Evolutionary conservation across 2,113 vertebrate genomes (phyloP), one percentile per base, ranked within the genome.

Genomic region (Poeciliopsis retropinna): DNA sequence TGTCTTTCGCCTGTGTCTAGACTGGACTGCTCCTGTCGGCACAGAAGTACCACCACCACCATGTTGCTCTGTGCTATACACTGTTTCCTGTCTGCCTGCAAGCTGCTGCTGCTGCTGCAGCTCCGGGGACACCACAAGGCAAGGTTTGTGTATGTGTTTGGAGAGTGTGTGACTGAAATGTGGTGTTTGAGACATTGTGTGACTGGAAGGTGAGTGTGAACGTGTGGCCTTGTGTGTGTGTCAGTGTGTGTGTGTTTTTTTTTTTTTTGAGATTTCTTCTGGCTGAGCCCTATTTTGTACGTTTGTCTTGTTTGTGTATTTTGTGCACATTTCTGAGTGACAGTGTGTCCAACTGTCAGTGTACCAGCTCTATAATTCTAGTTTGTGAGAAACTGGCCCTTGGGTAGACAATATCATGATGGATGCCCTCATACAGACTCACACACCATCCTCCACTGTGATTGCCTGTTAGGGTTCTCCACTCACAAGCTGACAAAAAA

Each of bases 1-100:
- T 92, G 93, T 93, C 93, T 93, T 92, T 94, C 90, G 90, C 93
- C 94, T 93, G 88, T 76, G 91, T 95, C 94, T 94, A 94, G 93
- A 93, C 93, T 83, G 87, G 84, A 88, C 89, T 66, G 81, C 83
- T 91, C 87, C 88, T 86, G 81, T 86, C 81, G 78, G 84, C 79
- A 80, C 83, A 85, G 90, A 85, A 89, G 75, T 81, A 82, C 66
- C 77, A 87, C 63, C 79, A 67, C 79, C 75, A 67, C 82, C 54
- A 39, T 78, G 70, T 78, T 76, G 73, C 79, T 85, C 82, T 84
- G 85, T 80, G 86, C 75, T 70, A 87, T 81, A 90, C 85, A 88
- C 85, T 82, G 71, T 81, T 87, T 72, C 76, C 73, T 85, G 81
- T 79, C 84, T 87, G 83, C 80, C 71, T 78, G 69, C 70, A 68